Base-by-base conservation (phyloP, 2,113 vertebrate species). In the Gobio gobio region DNA sequence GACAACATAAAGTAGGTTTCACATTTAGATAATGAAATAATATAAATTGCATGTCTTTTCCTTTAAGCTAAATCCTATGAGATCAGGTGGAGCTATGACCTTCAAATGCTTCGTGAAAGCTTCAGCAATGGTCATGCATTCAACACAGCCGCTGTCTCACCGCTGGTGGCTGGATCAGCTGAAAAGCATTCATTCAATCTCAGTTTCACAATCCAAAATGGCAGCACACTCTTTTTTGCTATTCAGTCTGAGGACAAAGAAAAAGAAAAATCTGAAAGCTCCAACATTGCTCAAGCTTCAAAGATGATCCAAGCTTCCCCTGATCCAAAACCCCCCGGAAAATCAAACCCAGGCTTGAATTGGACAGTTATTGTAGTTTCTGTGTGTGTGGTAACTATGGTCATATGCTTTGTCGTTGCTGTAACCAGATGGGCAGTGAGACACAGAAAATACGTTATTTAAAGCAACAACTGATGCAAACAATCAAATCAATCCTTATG, bases 31-130 rank as follows among this genome's bases (percentile, higher is more conserved):
- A 4, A 72, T n/a, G 0, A n/a, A 45, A 45, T 5, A 4, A 66
- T 20, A 14, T 12, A 12, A 5, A 0, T 72, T n/a, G 13, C 0
- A n/a, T 73, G 22, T 64, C 0, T 45, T 83, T 73, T 66, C 4
- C 36, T 72, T 26, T 47, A 89, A 95, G 92, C 91, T 33, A 33
- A 84, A 78, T 90, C 83, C 68, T 95, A 93, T 83, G 90, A 95
- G 89, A 92, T 88, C 20, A 70, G 70, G 58, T 87, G 81, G 80
- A 85, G 77, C 58, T 49, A 84, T 56, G 72, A 82, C 51, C 18
- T 74, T 9, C n/a, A 82, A 7, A 64, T 84, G 29, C 82, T 94
- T 86, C 90, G 74, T 81, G 78, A 89, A 20, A 86, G 91, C 40
- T 95, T 95, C 83, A 83, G 64, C 79, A 89, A 58, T 9, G 74